Conservation (phyloP, 2,113 vertebrate genomes). For the Eidolon helvum region DNA sequence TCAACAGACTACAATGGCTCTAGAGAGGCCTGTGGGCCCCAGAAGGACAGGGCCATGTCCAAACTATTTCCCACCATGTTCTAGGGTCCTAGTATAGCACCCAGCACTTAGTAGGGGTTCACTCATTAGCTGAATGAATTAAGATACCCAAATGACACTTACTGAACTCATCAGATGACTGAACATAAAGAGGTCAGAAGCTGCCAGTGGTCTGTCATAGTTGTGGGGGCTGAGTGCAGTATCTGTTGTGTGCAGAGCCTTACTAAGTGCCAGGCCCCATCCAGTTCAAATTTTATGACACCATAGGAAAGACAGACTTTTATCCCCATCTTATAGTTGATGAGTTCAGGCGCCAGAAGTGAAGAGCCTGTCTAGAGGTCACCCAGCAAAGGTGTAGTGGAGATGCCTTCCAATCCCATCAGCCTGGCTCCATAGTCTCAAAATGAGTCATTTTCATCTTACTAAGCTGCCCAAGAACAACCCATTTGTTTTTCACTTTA, state of each 20-base stretch:
- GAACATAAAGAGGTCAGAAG: background rate
- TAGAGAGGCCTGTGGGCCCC: background rate
- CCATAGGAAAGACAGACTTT: background rate
- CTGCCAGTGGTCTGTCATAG: background rate
- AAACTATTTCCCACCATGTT: background rate
- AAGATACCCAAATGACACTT: background rate
- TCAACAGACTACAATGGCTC: background rate
- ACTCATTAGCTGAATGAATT: background rate
- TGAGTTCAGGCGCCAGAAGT: background rate
- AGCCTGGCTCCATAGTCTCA: background rate
- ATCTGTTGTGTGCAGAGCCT: background rate
- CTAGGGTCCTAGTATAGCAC: background rate
- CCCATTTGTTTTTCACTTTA: background rate
- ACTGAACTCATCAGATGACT: background rate
- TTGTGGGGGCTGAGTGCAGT: background rate
- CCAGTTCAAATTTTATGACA: background rate
- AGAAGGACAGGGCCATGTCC: background rate
- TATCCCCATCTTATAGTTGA: background rate
- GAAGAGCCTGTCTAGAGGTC: background rate
- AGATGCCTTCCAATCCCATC: background rate
- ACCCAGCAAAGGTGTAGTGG: fast-evolving
- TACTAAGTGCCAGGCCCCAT: background rate
- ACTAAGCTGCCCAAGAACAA: background rate
- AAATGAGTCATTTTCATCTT: background rate
- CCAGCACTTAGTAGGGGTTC: background rate